A percentile compares a stretch with the other conserved stretches of the same genome.
Conservation (phyloP, 1,140 invertebrate genomes). For the Drosophila prosaltans region DNA sequence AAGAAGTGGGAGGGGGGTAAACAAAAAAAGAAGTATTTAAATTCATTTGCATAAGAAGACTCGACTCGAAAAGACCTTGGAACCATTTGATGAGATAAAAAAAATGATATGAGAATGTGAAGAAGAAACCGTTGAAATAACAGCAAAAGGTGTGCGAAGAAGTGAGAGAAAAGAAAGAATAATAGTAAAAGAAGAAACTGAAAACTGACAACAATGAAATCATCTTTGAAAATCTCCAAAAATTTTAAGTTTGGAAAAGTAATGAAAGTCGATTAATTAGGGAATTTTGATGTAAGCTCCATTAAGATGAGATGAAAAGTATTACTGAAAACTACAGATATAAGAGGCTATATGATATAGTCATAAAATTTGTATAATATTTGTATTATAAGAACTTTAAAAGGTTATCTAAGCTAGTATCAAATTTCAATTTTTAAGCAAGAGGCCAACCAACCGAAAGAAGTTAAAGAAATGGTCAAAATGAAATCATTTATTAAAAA, state of each 20-base stretch:
- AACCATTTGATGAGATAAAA: constrained; percentile 7
- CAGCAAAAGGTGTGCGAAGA: constrained; percentile 37
- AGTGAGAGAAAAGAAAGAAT: background rate
- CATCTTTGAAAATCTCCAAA: background rate
- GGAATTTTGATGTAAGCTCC: too few relatives aligned
- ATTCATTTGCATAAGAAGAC: constrained; percentile 46
- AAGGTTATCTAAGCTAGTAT: too few relatives aligned
- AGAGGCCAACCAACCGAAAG: background rate
- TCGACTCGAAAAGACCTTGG: constrained; percentile 16
- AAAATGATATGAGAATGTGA: constrained; percentile 3
- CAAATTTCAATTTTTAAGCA: too few relatives aligned
- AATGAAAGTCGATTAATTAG: too few relatives aligned
- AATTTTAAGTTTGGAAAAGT: too few relatives aligned
- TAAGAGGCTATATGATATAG: too few relatives aligned
- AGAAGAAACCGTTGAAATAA: constrained; percentile 12
- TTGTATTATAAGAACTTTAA: too few relatives aligned
- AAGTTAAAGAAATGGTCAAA: constrained; percentile 2
- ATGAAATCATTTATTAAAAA: constrained; percentile 13
- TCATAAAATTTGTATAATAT: too few relatives aligned
- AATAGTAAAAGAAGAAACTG: constrained; percentile 8
- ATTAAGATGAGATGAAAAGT: too few relatives aligned
- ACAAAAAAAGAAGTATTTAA: background rate
- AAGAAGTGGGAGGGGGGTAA: background rate
- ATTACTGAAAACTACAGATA: too few relatives aligned
- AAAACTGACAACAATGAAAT: constrained; percentile 4